Conservation (phyloP, 2,797 vertebrate species). For the Sebastes nivosus region DNA sequence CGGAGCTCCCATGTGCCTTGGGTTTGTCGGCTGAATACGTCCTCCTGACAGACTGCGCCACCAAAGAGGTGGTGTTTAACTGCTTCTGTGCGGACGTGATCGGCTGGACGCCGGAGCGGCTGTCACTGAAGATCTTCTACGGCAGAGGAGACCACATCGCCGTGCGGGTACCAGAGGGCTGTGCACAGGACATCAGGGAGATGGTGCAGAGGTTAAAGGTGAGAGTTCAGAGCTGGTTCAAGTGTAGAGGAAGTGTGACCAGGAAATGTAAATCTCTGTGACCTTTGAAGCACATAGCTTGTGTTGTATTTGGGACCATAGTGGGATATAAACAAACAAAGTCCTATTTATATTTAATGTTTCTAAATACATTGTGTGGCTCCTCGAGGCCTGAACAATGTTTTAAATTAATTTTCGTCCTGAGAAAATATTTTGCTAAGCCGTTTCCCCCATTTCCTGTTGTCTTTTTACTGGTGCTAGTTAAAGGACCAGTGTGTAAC, state of each 20-base stretch:
- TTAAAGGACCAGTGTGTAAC: not conserved
- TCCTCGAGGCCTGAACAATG: not conserved
- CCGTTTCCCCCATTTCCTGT: not conserved
- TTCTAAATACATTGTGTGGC: not conserved
- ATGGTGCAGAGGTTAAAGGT: slow-evolving; percentile 94
- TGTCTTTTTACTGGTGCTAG: not conserved
- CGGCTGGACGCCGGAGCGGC: slow-evolving; percentile 89
- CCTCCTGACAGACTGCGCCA: slow-evolving; percentile 84
- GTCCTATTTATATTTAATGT: not conserved
- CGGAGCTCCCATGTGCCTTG: slow-evolving; percentile 84
- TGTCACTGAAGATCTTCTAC: slow-evolving; percentile 89
- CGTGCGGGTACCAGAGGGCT: slow-evolving; percentile 81
- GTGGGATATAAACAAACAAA: not conserved
- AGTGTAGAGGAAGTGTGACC: not conserved
- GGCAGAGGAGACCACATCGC: slow-evolving; percentile 91
- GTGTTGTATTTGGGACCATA: not conserved
- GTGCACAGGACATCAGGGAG: slow-evolving; percentile 88
- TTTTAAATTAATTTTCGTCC: not conserved
- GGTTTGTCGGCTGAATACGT: slow-evolving; percentile 89
- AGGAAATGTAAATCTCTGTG: not conserved
- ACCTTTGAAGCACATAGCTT: not conserved
- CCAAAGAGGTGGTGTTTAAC: slow-evolving; percentile 94
- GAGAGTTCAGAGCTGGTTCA: slow-evolving; percentile 33
- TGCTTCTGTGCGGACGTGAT: slow-evolving; percentile 94
- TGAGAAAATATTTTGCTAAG: not conserved